These are phyloP conservation scores for Arremon aurantiirostris DNA, from an alignment of 2,797 vertebrate species.

Conservation along the genomic window DNA sequence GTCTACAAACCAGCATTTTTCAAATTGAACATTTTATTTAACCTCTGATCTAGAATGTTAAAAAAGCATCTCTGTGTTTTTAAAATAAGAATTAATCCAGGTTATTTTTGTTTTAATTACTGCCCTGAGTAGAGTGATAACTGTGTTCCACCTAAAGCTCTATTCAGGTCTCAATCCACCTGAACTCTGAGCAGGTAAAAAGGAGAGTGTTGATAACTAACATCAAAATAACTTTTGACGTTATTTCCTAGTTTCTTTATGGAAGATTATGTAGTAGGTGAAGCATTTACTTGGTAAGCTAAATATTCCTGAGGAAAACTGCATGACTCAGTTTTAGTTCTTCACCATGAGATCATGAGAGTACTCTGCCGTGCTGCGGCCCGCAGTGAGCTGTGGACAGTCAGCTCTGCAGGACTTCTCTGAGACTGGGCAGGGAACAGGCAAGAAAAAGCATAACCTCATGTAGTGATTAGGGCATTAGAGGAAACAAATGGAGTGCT, in stretches of 20 bases:
- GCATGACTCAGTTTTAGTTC: not conserved
- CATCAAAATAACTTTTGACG: not conserved
- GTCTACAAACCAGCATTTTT: not conserved
- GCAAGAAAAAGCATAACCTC: not conserved
- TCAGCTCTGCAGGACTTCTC: not conserved
- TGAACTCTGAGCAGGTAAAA: not conserved
- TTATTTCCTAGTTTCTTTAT: not conserved
- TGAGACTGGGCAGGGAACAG: not conserved
- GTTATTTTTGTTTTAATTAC: not conserved
- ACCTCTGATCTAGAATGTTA: not conserved
- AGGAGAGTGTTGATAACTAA: not conserved
- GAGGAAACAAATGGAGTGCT: not conserved
- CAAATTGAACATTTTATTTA: not conserved
- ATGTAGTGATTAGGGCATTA: not conserved
- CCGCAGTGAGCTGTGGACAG: not conserved
- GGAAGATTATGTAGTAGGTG: not conserved
- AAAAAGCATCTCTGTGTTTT: not conserved
- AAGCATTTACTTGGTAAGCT: not conserved
- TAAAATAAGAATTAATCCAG: not conserved
- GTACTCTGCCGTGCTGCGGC: not conserved
- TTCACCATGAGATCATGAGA: not conserved
- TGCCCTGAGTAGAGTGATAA: not conserved
- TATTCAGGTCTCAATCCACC: not conserved
- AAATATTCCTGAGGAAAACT: not conserved
- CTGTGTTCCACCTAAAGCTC: not conserved